A percentile compares a stretch with the other conserved stretches of the same genome.
phyloP scores from a whole-genome alignment of 53 echinoderm and acorn worm genomes.

The Mesocentrotus franciscanus region DNA sequence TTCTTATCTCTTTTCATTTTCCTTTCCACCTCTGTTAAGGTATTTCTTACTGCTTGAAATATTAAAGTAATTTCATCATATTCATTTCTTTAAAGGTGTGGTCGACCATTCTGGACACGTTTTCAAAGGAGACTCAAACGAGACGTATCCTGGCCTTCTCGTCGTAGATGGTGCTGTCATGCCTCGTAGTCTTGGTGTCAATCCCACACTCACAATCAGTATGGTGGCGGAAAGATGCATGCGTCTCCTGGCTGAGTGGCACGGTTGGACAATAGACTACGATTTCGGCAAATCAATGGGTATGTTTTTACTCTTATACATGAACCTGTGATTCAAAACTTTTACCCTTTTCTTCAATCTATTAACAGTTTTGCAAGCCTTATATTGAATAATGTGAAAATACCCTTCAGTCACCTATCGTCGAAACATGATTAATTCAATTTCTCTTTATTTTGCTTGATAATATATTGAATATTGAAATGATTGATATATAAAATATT shows the following conservation, averaged over 20 bases:
- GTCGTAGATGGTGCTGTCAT: slow-evolving; percentile 79
- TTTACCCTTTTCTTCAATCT: neutral
- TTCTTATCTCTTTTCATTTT: neutral
- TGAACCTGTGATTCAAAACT: neutral
- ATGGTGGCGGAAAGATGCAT: slow-evolving; percentile 78
- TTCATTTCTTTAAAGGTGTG: slow-evolving; percentile 59
- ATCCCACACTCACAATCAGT: slow-evolving; percentile 77
- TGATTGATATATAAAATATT: too few species aligned
- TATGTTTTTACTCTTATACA: slow-evolving; percentile 37
- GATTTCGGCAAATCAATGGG: slow-evolving; percentile 65
- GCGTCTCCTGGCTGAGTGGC: slow-evolving; percentile 72
- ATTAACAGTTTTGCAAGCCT: neutral
- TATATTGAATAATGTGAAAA: too few species aligned
- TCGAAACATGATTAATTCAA: too few species aligned
- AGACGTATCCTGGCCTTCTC: slow-evolving; percentile 76
- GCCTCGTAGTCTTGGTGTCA: slow-evolving; percentile 79
- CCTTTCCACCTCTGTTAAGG: too few species aligned
- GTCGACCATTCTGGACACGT: slow-evolving; percentile 80
- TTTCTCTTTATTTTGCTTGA: too few species aligned
- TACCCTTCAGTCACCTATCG: too few species aligned
- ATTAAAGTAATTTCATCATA: too few species aligned
- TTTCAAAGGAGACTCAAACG: slow-evolving; percentile 71
- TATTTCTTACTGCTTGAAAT: neutral
- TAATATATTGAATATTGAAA: too few species aligned
- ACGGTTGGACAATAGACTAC: slow-evolving; percentile 74